Conservation (phyloP, 2,113 vertebrate genomes). For the Calypte anna region DNA sequence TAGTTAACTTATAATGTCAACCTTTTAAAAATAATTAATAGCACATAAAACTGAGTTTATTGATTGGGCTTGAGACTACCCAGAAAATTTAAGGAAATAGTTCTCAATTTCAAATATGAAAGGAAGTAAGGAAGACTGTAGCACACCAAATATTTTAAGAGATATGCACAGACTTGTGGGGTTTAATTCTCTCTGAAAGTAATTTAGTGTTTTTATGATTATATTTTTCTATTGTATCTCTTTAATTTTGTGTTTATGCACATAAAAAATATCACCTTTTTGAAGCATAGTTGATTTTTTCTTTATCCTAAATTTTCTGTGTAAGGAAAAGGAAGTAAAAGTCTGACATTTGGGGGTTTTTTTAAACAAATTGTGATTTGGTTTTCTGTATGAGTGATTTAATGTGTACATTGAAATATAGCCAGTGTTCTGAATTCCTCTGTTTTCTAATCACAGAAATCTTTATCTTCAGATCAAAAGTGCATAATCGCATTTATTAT, state of each 20-base stretch:
- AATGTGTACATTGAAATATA: background rate
- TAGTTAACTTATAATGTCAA: slow-evolving; percentile 23
- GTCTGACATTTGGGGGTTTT: background rate
- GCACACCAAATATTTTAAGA: background rate
- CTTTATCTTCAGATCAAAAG: background rate
- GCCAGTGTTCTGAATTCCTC: background rate
- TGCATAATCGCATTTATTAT: background rate
- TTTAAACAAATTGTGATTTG: background rate
- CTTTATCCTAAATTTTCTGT: background rate
- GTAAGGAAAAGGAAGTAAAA: background rate
- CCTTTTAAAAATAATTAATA: slow-evolving; percentile 49
- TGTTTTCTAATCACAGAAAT: background rate
- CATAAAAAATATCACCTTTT: background rate
- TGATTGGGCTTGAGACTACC: slow-evolving; percentile 13
- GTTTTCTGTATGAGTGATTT: background rate
- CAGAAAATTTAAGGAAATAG: background rate
- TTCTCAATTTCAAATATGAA: background rate
- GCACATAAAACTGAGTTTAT: background rate
- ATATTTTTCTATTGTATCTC: background rate
- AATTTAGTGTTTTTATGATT: background rate
- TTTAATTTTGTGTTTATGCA: background rate
- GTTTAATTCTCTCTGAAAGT: background rate
- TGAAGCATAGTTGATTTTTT: background rate
- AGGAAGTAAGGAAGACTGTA: background rate
- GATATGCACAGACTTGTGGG: background rate